A percentile compares a stretch with the other conserved stretches of the same genome.
Evolutionary conservation across 2,888 invertebrate species (phyloP).

Genomic region (Spatulosminthurus flaviceps): DNA sequence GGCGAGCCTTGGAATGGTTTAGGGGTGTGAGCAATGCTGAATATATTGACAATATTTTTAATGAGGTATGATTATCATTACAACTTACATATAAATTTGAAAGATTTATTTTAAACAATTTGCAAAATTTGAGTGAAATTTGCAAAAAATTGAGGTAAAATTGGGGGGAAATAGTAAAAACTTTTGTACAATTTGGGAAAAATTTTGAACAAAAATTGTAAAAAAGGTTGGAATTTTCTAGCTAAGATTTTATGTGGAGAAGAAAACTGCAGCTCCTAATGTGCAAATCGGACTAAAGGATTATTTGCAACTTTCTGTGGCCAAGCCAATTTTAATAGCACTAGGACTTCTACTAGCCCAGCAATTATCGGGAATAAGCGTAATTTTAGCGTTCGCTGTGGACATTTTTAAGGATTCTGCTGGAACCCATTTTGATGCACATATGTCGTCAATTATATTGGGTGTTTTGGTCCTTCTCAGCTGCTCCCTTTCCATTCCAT

Average conservation of each 20-base stretch:
- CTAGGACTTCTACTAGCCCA: conserved; percentile 87
- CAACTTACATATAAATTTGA: neutral
- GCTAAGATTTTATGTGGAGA: conserved; percentile 4
- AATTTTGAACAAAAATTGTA: too few relatives aligned
- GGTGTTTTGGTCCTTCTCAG: conserved; percentile 67
- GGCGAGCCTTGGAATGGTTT: conserved; percentile 71
- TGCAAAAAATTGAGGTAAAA: too few relatives aligned
- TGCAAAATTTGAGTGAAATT: too few relatives aligned
- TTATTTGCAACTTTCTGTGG: conserved; percentile 65
- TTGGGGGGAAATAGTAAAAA: too few relatives aligned
- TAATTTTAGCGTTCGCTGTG: conserved; percentile 80
- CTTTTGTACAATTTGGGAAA: too few relatives aligned
- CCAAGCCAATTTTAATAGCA: conserved; percentile 78
- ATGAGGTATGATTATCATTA: conserved; percentile 67
- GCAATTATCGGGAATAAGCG: conserved; percentile 80
- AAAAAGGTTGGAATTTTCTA: too few relatives aligned
- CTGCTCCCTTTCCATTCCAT: conserved; percentile 72
- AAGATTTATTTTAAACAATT: too few relatives aligned
- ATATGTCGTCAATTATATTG: conserved; percentile 24
- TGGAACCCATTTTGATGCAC: conserved; percentile 16
- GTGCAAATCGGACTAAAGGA: neutral
- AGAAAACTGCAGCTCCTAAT: neutral
- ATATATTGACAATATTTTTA: conserved; percentile 71
- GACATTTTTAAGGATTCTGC: conserved; percentile 77
- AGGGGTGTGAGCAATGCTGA: conserved; percentile 69